Conservation (phyloP, 2,888 invertebrate genomes). For the Altica lythri region DNA sequence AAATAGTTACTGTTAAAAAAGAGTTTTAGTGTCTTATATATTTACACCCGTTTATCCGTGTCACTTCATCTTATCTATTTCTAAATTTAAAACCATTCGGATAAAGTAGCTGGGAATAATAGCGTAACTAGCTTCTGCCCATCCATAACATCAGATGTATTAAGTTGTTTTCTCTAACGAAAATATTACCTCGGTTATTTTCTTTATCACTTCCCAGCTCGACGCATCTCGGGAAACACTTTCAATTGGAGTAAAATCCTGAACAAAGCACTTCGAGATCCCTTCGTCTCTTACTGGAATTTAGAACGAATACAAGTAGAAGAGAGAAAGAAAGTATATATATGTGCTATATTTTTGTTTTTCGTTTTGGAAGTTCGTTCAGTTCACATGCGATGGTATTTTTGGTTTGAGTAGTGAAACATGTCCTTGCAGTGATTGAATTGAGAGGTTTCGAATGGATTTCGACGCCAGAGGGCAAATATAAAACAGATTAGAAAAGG, state of each 20-base stretch:
- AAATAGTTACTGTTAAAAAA: too few species aligned
- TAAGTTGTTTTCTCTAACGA: not conserved
- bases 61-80: too few species aligned
- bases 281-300: not conserved
- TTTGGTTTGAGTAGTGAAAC: conserved; percentile 13
- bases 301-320: too few species aligned
- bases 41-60: too few species aligned
- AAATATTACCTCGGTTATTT: conserved; percentile 8
- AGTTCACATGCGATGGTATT: conserved; percentile 3
- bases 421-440: conserved; percentile 9
- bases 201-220: conserved; percentile 3
- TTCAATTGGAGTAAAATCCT: conserved; percentile 3
- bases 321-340: not conserved
- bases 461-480: not conserved
- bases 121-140: too few species aligned
- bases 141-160: not conserved
- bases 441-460: conserved; percentile 11
- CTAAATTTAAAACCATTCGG: too few species aligned
- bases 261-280: conserved; percentile 7
- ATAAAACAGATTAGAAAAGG: conserved; percentile 13
- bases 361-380: not conserved
- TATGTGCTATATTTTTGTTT: conserved; percentile 7
- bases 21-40: too few species aligned
- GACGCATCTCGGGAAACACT: conserved; percentile 4
- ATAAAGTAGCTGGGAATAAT: too few species aligned